phyloP scores from a whole-genome alignment of 2,113 vertebrate species.

The Rhinolophus sinicus region DNA sequence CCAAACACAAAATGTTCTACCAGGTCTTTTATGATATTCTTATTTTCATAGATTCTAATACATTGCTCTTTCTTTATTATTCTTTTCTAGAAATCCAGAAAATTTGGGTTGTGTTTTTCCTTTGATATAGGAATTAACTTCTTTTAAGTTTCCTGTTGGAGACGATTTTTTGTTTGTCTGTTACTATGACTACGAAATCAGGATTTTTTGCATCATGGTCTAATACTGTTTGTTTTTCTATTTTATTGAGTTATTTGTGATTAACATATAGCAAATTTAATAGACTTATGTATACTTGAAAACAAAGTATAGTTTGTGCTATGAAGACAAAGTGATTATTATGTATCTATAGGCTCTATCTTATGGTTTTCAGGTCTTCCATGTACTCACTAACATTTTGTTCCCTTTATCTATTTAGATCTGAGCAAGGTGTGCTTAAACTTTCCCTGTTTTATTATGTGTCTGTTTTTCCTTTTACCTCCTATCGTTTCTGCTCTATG shows the following conservation, averaged over 20 bases:
- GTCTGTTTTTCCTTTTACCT: constrained; percentile 65
- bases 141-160: background rate
- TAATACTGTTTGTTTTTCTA: background rate
- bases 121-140: background rate
- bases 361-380: constrained; percentile 32
- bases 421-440: constrained; percentile 50
- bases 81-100: background rate
- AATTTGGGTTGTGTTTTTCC: background rate
- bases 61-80: background rate
- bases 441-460: constrained; percentile 69
- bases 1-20: background rate
- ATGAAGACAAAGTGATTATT: constrained; percentile 4
- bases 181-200: background rate
- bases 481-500: constrained; percentile 55
- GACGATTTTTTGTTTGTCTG: background rate
- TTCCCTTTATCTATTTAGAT: constrained; percentile 54
- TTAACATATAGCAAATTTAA: background rate
- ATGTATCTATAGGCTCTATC: background rate
- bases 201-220: background rate
- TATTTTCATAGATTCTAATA: background rate
- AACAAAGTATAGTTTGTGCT: background rate
- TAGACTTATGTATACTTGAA: background rate
- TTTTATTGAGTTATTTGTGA: background rate
- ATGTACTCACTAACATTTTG: constrained; percentile 61
- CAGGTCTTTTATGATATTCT: background rate